These are phyloP conservation scores for Pantherophis alleghaniensis DNA, from an alignment of 2,797 vertebrate genomes.

Conservation along the genomic window DNA sequence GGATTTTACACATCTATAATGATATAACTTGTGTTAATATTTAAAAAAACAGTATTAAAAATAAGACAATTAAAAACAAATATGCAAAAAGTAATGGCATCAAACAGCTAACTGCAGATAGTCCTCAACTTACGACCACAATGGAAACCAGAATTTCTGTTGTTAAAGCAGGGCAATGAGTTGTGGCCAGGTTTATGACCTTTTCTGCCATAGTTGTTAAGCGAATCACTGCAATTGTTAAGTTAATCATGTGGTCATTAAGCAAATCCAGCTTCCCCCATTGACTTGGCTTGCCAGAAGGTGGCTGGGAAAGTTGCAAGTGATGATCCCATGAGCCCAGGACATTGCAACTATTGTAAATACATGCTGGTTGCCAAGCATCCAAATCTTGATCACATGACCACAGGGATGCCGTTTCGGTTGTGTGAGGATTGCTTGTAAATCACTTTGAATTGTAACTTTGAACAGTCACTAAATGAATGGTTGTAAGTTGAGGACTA, in stretches of 20 bases:
- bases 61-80: background rate
- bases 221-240: background rate
- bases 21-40: constrained; percentile 18
- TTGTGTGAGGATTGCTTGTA: background rate
- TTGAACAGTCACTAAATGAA: background rate
- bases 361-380: background rate
- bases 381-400: background rate
- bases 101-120: background rate
- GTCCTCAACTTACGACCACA: background rate
- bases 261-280: background rate
- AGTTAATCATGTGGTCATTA: background rate
- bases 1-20: background rate
- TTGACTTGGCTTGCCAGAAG: background rate
- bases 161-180: background rate
- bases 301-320: background rate
- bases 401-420: background rate
- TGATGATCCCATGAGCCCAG: background rate
- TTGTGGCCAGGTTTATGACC: background rate
- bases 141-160: background rate
- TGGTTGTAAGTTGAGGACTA: background rate
- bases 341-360: background rate
- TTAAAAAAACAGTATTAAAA: background rate
- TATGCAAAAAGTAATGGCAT: background rate
- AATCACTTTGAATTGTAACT: background rate
- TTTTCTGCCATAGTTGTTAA: background rate